phyloP scores from a whole-genome alignment of 2,797 vertebrate species.

The Spheniscus humboldti region DNA sequence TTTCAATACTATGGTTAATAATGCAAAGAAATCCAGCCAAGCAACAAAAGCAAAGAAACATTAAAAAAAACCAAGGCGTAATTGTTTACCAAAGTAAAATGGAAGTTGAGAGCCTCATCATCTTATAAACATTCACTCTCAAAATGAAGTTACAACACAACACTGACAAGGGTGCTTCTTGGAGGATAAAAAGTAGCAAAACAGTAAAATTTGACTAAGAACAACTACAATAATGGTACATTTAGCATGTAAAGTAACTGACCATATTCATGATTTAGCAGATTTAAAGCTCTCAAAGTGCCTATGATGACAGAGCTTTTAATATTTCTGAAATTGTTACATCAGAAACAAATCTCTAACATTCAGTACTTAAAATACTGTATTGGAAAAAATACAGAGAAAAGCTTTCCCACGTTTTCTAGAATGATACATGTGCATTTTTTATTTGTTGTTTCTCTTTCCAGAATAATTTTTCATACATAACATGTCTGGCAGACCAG shows the following conservation, averaged over 20 bases:
- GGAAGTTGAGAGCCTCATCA: background rate
- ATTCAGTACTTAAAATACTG: background rate
- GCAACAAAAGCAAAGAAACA: background rate
- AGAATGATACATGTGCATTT: background rate
- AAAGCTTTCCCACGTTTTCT: background rate
- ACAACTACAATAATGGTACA: background rate
- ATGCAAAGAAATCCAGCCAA: background rate
- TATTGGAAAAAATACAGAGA: background rate
- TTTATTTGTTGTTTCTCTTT: background rate
- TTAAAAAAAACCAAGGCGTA: background rate
- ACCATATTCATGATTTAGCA: background rate
- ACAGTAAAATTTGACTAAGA: background rate
- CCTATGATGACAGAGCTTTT: background rate
- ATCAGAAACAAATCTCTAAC: background rate
- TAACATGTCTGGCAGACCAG: background rate
- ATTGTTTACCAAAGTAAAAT: background rate
- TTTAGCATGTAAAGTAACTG: background rate
- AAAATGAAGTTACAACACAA: background rate
- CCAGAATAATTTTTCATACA: background rate
- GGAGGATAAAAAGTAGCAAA: background rate
- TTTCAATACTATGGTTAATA: background rate
- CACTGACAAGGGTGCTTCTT: background rate
- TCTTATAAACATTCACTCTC: background rate
- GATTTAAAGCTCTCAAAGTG: background rate
- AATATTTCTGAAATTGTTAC: background rate